A percentile compares a stretch with the other conserved stretches of the same genome.
phyloP scores from a whole-genome alignment of 2,113 vertebrate species.

The Syngnathus scovelli region DNA sequence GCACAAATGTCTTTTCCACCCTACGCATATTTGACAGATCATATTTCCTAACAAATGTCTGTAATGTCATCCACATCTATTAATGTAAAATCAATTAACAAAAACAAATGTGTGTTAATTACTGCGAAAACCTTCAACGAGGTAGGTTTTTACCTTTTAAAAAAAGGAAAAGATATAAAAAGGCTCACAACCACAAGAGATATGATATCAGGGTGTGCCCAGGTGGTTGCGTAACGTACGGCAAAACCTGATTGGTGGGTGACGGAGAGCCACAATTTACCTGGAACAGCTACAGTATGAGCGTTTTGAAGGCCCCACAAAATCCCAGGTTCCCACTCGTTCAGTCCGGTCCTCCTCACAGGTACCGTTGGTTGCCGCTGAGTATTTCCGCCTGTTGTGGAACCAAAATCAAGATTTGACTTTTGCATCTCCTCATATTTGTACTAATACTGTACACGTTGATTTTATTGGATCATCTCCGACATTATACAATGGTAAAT shows the following conservation, averaged over 20 bases:
- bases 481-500: slow-evolving; percentile 7
- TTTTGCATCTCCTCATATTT: not conserved
- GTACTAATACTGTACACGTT: not conserved
- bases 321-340: slow-evolving; percentile 87
- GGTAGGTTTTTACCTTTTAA: not conserved
- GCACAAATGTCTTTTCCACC: not conserved
- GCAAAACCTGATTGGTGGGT: not conserved
- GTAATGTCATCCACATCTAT: not conserved
- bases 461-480: not conserved
- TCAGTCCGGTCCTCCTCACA: slow-evolving; percentile 81
- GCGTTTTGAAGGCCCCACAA: slow-evolving; percentile 88
- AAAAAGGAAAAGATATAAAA: slow-evolving; percentile 11
- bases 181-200: too few species aligned
- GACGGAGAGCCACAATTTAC: slow-evolving; percentile 56
- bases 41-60: not conserved
- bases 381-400: slow-evolving; percentile 83
- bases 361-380: slow-evolving; percentile 80
- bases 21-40: not conserved
- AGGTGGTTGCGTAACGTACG: not conserved
- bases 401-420: not conserved
- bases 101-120: not conserved
- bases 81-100: not conserved
- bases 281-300: slow-evolving; percentile 91
- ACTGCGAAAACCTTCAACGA: not conserved
- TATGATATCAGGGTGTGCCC: not conserved